Conservation (phyloP, 2,888 invertebrate genomes). For the Lapara coniferarum region DNA sequence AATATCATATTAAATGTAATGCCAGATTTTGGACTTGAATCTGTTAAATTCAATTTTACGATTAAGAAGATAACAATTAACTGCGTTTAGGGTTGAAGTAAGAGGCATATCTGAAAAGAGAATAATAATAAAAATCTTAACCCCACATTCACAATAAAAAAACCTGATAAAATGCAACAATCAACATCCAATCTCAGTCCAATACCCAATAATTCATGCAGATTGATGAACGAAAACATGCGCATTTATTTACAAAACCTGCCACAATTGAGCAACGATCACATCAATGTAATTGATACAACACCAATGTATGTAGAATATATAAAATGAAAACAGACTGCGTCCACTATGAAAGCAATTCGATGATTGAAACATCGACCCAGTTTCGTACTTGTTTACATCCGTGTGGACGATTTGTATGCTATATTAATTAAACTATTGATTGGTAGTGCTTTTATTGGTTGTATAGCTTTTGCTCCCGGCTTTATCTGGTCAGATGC, state of each 20-base stretch:
- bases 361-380: conserved; percentile 38
- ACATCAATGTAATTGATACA: conserved; percentile 39
- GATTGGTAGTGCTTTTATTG: neutral
- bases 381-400: conserved; percentile 30
- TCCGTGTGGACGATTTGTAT: neutral
- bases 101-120: neutral
- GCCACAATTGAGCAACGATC: conserved; percentile 30
- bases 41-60: too few species aligned
- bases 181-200: conserved; percentile 12
- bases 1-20: too few species aligned
- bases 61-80: too few species aligned
- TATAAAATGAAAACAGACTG: conserved; percentile 37
- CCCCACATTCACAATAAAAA: neutral
- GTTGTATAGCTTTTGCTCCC: too few species aligned
- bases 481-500: too few species aligned
- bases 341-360: conserved; percentile 33
- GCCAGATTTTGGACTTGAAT: too few species aligned
- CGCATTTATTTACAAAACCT: conserved; percentile 7
- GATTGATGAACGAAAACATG: neutral
- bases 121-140: neutral
- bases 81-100: neutral
- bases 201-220: conserved; percentile 6
- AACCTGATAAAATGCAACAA: neutral
- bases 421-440: conserved; percentile 16
- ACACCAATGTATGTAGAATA: conserved; percentile 32